phyloP scores from a whole-genome alignment of 2,888 invertebrate species.

The Sclerodermus sp. region DNA sequence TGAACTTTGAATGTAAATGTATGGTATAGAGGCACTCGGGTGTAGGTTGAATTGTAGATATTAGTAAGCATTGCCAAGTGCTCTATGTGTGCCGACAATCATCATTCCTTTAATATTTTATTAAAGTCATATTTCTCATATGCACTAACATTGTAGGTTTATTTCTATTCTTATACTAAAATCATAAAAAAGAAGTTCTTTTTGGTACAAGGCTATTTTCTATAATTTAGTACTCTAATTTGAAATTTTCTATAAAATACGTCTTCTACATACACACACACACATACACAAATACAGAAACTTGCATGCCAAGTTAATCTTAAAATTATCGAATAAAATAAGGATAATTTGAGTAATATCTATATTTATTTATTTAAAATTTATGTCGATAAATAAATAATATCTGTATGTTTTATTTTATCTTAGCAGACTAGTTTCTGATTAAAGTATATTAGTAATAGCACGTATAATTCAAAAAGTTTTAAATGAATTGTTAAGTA shows the following conservation, averaged over 20 bases:
- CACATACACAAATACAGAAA: too few relatives aligned
- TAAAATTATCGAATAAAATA: not conserved
- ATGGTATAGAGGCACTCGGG: conserved; percentile 55
- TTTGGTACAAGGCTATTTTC: conserved; percentile 24
- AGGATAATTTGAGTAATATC: not conserved
- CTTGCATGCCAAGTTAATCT: conserved; percentile 31
- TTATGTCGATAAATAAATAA: too few relatives aligned
- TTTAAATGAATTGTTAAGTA: too few relatives aligned
- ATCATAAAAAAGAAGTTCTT: conserved; percentile 19
- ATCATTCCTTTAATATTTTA: conserved; percentile 52
- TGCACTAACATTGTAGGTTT: conserved; percentile 38
- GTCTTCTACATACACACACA: conserved; percentile 9
- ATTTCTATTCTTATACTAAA: conserved; percentile 30
- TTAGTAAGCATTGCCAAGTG: conserved; percentile 58
- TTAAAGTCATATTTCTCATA: conserved; percentile 36
- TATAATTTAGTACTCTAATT: conserved; percentile 5
- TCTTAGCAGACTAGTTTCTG: too few relatives aligned
- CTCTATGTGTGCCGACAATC: conserved; percentile 59
- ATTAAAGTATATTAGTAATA: too few relatives aligned
- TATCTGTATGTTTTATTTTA: conserved; percentile 1
- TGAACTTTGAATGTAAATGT: conserved; percentile 51
- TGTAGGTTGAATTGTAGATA: conserved; percentile 52
- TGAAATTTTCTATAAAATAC: conserved; percentile 8
- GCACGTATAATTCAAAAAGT: too few relatives aligned
- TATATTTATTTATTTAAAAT: too few relatives aligned